Base-by-base conservation (phyloP, 2,888 invertebrate genomes). In the Tiphia femorata region DNA sequence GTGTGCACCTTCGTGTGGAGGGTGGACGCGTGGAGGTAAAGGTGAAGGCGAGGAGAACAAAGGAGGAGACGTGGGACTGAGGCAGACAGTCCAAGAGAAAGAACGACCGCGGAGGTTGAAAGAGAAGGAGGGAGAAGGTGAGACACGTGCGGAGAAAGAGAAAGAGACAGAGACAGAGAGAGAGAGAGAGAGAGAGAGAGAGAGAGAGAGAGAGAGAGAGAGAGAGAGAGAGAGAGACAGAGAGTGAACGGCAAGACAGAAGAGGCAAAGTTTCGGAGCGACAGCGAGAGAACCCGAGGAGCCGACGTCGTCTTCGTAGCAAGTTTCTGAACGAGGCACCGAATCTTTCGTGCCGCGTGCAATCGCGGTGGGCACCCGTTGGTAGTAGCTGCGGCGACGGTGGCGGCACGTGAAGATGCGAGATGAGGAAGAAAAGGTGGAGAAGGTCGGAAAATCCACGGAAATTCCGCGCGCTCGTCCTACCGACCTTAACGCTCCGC, bases 321-420 rank as follows among this genome's bases (percentile, higher is more conserved):
- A 72, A 70, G 62, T 71, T 72, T 69, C 58, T 55, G 58, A 52
- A 62, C 58, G 67, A 64, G 52, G 35, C 48, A 55, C 51, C 54
- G 54, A 63, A 62, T 72, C 64, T 64, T 72, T 67, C 55, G 54
- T 62, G 43, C 43, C 50, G n/a, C 40, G 53, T 29, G 53, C 56
- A 29, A 60, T 56, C 49, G 60, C 23, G n/a, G 25, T 29, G 42
- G 16, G 21, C 21, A n/a, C 3, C 8, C 12, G 12, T 17, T 37
- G 14, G 5, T 16, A 17, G 14, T 17, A 12, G 35, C 35, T 12
- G 37, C 16, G 17, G 29, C 12, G 53, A 16, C 30, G 33, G 23
- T 16, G 38, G 17, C 16, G 47, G 20, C 20, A n/a, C 10, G 30
- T 30, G 30, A 8, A 29, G 29, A 10, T 10, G 6, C 29, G 10